Evolutionary conservation across 2,888 invertebrate species (phyloP), one percentile per base, ranked within the genome.

Genomic region (Patella caerulea): DNA sequence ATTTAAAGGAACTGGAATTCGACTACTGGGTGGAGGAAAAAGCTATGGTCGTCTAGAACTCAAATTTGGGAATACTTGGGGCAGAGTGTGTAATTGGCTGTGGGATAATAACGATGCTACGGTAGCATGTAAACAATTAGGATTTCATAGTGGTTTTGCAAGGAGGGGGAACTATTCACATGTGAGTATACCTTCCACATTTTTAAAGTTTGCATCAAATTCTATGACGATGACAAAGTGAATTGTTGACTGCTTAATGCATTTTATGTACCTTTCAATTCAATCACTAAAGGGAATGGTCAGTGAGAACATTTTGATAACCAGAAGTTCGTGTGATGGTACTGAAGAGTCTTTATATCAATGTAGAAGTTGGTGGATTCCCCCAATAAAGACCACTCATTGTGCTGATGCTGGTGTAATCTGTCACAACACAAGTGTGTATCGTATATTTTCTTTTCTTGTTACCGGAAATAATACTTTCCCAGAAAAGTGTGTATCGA

Each of bases 241-340:
- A 45, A 45, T 45, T 9, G 45, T 45, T 45, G 9, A 45, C 45
- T 45, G 45, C 7, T 45, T 0, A 5, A 45, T 45, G 45, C 45
- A 45, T 45, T 45, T 1, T 9, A 45, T 45, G 45, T 45, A 45
- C 45, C 45, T 45, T 45, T 9, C 0, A 45, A 45, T 45, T 45
- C 9, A 45, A 45, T 45, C 45, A 45, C 45, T 45, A 9, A 45
- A 45, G 45, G 45, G 45, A 45, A 7, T 45, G 45, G 7, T 45
- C 45, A 45, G 7, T 45, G 1, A 45, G 45, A 45, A 45, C 45
- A 9, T 9, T 7, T 93, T 94, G 90, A 94, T 96, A 92, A 95
- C 95, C 87, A 94, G 95, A 84, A 92, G 95, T 0, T 92, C 93
- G 54, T 96, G 96, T 86, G 87, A 91, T 0, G 96, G 95, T n/a